Base-by-base conservation (phyloP, 2,113 vertebrate genomes). In the Heterochromis multidens region DNA sequence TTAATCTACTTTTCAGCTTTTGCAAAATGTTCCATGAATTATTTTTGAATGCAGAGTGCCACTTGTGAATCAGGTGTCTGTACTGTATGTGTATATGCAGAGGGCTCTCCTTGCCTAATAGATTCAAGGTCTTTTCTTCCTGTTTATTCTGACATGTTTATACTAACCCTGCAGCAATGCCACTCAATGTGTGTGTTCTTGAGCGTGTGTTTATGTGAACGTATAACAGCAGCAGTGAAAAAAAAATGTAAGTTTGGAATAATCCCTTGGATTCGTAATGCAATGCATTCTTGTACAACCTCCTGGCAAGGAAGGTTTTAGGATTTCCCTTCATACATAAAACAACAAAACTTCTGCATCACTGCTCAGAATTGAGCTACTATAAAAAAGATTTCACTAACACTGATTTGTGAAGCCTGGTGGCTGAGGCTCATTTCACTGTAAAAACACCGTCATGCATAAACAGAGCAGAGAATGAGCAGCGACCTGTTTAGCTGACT, bases 141-240 rank as follows among this genome's bases (percentile, higher is more conserved):
- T 93, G 91, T 93, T 94, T 93, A 93, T 90, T 74, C 91, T 82
- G 61, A 86, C 33, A n/a, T 93, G 91, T 94, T 94, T 93, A 93
- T 89, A 81, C 90, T 62, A 85, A 88, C 86, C 81, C 83, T 83
- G 83, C 61, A 89, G 88, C 82, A 87, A 63, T 87, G 88, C 84
- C 88, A 88, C 81, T 92, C 65, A 57, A 2, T 56, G 31, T n/a
- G 82, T 49, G 25, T 63, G 80, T 82, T 74, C 31, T 6, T 80
- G 49, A 17, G 7, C 77, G 17, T n/a, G 35, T 81, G 81, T 89
- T 52, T 89, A 61, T 61, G 70, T 65, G 63, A 59, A 77, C 72
- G 76, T 67, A 49, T 40, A 87, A 91, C 74, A 80, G 57, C 61
- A 79, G 56, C 77, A 81, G 63, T 16, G 17, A 23, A 72, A 49